Evolutionary conservation across 2,113 vertebrate genomes (phyloP).

Genomic region (Guaruba guarouba): DNA sequence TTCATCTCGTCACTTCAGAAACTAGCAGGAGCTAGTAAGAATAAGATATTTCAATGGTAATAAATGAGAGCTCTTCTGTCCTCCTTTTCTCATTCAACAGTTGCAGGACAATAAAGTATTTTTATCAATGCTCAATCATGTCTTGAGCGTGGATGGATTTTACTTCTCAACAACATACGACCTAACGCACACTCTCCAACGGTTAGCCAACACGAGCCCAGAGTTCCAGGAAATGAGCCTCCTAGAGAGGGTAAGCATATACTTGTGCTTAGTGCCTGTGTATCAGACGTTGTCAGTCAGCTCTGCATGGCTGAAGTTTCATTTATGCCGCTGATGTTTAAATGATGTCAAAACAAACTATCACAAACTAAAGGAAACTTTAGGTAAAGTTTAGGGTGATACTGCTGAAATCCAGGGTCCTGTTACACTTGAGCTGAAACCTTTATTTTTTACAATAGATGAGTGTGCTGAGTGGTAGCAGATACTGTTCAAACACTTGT

Average conservation of each 20-base stretch:
- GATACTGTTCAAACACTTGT: background rate
- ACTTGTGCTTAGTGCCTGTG: accelerated
- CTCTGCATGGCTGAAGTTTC: background rate
- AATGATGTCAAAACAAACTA: background rate
- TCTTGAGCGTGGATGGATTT: constrained; percentile 89
- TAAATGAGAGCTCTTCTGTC: background rate
- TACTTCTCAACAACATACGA: constrained; percentile 93
- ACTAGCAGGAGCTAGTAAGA: background rate
- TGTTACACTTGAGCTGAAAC: background rate
- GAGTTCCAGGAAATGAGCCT: constrained; percentile 98
- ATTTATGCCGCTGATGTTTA: background rate
- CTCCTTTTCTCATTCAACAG: constrained; percentile 67
- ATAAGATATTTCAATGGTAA: background rate
- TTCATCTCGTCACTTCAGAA: background rate
- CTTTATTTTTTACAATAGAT: background rate
- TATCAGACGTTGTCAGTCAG: background rate
- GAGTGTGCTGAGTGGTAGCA: background rate
- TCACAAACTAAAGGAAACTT: background rate
- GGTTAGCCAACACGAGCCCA: constrained; percentile 93
- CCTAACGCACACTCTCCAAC: constrained; percentile 90
- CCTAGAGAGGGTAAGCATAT: constrained; percentile 86
- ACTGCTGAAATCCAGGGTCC: background rate
- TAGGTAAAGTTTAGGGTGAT: background rate
- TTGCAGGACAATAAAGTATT: constrained; percentile 95
- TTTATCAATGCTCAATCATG: constrained; percentile 89